These are phyloP conservation scores for Polymixis lichenea DNA, from an alignment of 2,888 invertebrate genomes.

Conservation along the genomic window DNA sequence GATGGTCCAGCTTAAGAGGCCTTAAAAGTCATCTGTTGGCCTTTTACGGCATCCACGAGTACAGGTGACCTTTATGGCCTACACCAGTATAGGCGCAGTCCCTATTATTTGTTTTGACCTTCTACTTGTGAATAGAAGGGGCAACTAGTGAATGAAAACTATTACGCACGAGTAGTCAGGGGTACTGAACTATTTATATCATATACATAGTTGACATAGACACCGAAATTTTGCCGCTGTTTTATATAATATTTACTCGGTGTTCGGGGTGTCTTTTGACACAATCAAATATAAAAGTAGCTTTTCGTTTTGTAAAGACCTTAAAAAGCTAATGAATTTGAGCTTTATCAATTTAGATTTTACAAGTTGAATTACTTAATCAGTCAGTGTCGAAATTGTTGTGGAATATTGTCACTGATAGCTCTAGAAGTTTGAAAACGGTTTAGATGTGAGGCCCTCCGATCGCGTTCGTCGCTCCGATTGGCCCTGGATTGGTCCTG, in stretches of 20 bases:
- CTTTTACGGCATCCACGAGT: background rate
- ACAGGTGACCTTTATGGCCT: background rate
- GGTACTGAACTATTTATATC: background rate
- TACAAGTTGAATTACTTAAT: too few species aligned
- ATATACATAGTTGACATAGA: background rate
- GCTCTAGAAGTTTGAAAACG: too few species aligned
- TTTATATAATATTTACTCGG: background rate
- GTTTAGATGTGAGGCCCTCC: too few species aligned
- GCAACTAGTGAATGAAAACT: constrained; percentile 30
- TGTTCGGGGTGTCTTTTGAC: background rate
- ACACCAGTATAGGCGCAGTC: background rate
- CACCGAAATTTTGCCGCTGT: background rate
- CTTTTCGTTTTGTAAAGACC: background rate
- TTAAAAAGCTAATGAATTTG: background rate
- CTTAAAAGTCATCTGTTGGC: background rate
- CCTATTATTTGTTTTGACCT: constrained; percentile 31
- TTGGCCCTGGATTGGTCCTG: too few species aligned
- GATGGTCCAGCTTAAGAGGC: background rate
- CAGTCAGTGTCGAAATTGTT: too few species aligned
- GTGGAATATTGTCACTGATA: too few species aligned
- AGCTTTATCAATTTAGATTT: background rate
- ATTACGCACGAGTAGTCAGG: constrained; percentile 39
- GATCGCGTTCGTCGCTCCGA: too few species aligned
- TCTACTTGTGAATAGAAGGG: constrained; percentile 28
- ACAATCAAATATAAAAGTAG: background rate